A percentile compares a stretch with the other conserved stretches of the same genome.
Conservation (phyloP, 1,140 invertebrate species). For the Aethina tumida region DNA sequence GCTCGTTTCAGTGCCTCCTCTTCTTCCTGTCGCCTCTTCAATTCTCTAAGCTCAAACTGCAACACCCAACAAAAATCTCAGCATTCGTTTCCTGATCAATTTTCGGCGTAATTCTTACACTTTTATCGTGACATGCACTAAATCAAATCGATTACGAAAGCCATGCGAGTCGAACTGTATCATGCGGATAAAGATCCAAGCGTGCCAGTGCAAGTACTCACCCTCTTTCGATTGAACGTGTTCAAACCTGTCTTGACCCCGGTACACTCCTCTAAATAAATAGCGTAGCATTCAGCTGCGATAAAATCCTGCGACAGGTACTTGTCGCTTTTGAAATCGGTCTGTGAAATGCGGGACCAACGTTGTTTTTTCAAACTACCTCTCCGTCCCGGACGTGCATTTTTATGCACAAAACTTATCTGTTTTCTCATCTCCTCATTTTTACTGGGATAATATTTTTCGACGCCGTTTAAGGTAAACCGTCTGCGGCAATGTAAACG, state of each 20-base stretch:
- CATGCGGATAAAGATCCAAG: too few relatives aligned
- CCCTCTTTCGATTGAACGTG: too few relatives aligned
- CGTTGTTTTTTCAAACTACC: not conserved
- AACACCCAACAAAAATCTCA: slow-evolving; percentile 1
- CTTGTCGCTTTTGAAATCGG: slow-evolving; percentile 11
- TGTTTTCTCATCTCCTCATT: slow-evolving; percentile 8
- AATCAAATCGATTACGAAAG: too few relatives aligned
- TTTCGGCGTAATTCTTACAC: too few relatives aligned
- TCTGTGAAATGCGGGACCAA: not conserved
- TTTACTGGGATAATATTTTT: slow-evolving; percentile 23
- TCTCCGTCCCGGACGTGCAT: not conserved
- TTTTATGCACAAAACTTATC: slow-evolving; percentile 19
- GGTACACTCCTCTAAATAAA: slow-evolving; percentile 14
- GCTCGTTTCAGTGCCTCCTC: slow-evolving; percentile 60
- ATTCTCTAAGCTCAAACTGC: slow-evolving; percentile 96
- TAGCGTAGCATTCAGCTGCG: slow-evolving; percentile 15
- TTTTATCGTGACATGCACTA: too few relatives aligned
- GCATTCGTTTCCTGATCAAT: too few relatives aligned
- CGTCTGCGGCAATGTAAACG: slow-evolving; percentile 28
- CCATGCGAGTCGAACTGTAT: too few relatives aligned
- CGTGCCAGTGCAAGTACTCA: too few relatives aligned
- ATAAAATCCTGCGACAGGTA: slow-evolving; percentile 19
- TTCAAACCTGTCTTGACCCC: too few relatives aligned
- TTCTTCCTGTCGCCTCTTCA: slow-evolving; percentile 78
- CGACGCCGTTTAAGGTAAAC: slow-evolving; percentile 34